Conservation (phyloP, 2,113 vertebrate species). For the Pachyramphus minor region DNA sequence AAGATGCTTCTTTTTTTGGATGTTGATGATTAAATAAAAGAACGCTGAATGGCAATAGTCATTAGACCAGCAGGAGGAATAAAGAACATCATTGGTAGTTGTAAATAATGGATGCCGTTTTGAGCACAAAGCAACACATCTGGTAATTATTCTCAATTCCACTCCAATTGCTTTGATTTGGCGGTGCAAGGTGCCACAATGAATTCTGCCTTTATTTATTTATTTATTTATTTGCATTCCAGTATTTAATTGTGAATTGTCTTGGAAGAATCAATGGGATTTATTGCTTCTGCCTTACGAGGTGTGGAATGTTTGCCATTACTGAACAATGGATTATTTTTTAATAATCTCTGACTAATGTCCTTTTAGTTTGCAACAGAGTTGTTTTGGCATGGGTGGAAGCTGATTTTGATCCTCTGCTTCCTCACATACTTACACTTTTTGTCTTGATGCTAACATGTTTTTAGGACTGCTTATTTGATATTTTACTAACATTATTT, state of each 20-base stretch:
- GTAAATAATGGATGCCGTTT: constrained; percentile 39
- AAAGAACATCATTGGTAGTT: constrained; percentile 48
- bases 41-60: constrained; percentile 12
- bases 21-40: constrained; percentile 62
- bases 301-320: constrained; percentile 68
- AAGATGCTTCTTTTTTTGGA: constrained; percentile 21
- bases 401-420: background rate
- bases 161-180: constrained; percentile 49
- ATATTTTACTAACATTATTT: background rate
- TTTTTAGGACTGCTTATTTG: background rate
- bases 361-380: background rate
- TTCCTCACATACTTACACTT: background rate
- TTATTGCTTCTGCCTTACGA: constrained; percentile 66
- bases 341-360: constrained; percentile 51
- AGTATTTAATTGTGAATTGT: constrained; percentile 72
- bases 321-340: constrained; percentile 64
- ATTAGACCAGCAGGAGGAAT: constrained; percentile 52
- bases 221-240: constrained; percentile 62
- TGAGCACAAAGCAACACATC: constrained; percentile 59
- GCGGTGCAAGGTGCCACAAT: background rate
- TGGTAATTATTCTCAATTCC: constrained; percentile 59
- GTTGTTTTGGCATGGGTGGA: background rate
- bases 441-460: background rate
- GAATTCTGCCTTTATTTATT: constrained; percentile 29
- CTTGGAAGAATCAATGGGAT: constrained; percentile 68